These are phyloP conservation scores for Ptiloglossa arizonensis DNA, from an alignment of 1,140 invertebrate genomes.

Conservation along the genomic window DNA sequence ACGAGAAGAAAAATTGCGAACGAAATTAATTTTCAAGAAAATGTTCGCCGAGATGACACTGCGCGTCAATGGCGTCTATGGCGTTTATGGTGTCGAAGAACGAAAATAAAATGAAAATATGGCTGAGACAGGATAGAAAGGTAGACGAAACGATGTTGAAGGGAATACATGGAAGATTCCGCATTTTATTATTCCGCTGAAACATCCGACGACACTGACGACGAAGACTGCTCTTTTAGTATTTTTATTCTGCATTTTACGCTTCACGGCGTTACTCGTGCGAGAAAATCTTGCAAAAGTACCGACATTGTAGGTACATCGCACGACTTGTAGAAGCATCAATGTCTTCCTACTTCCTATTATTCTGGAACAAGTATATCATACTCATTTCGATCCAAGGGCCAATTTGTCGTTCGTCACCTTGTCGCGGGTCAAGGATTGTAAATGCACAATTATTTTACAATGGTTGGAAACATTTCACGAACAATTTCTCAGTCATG, in stretches of 20 bases:
- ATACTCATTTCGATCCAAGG: no score
- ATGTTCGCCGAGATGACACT: background rate
- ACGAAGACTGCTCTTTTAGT: conserved; percentile 48
- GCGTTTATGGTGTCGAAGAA: conserved; percentile 1
- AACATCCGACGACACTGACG: conserved; percentile 57
- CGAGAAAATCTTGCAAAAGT: conserved; percentile 43
- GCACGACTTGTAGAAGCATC: conserved; percentile 54
- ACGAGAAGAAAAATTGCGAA: background rate
- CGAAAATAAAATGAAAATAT: background rate
- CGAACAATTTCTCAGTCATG: no score
- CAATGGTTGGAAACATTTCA: no score
- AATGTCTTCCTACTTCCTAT: conserved; percentile 50
- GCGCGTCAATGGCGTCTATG: conserved; percentile 15
- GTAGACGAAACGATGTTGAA: conserved; percentile 19
- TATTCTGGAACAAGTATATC: background rate
- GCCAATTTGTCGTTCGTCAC: no score
- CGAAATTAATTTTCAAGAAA: background rate
- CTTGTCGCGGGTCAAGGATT: no score
- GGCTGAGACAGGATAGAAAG: background rate
- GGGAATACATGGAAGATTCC: conserved; percentile 12
- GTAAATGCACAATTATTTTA: no score
- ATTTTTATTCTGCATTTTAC: conserved; percentile 64
- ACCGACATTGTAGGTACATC: conserved; percentile 42
- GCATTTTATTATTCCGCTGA: conserved; percentile 63
- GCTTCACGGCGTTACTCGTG: conserved; percentile 58